Evolutionary conservation across 2,797 vertebrate species (phyloP).

Genomic region (Pseudomugil gertrudae): DNA sequence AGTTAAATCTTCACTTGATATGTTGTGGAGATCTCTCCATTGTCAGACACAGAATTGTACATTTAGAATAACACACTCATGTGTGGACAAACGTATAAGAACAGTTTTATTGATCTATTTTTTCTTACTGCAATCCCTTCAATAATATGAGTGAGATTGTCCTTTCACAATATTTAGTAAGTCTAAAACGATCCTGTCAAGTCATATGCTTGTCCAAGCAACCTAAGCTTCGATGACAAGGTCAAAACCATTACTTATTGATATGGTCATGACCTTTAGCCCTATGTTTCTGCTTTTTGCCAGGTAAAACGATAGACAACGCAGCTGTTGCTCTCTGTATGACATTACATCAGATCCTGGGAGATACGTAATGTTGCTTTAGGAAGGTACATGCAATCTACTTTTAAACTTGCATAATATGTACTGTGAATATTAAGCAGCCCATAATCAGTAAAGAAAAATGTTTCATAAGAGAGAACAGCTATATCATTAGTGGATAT

Average conservation of each 20-base stretch:
- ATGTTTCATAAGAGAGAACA: conserved; percentile 17
- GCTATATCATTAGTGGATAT: neutral
- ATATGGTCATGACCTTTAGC: conserved; percentile 58
- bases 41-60: conserved; percentile 29
- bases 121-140: conserved; percentile 3
- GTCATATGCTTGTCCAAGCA: conserved; percentile 18
- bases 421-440: conserved; percentile 47
- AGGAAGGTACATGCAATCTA: conserved; percentile 53
- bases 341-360: conserved; percentile 15
- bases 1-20: conserved; percentile 58
- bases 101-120: conserved; percentile 6
- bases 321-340: conserved; percentile 16
- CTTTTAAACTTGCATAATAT: too few species aligned
- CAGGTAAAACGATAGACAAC: conserved; percentile 18
- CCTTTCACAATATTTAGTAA: neutral
- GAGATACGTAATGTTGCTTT: conserved; percentile 52
- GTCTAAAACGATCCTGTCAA: conserved; percentile 18
- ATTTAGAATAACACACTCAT: conserved; percentile 20
- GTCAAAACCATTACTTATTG: conserved; percentile 65
- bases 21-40: conserved; percentile 30
- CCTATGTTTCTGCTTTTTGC: conserved; percentile 46
- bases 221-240: conserved; percentile 38
- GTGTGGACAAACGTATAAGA: neutral
- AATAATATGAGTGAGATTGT: neutral
- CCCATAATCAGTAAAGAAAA: conserved; percentile 20